Percentiles rank a stretch among this genome's conserved stretches.
These are phyloP conservation scores for Carcharodon carcharias DNA, from an alignment of 2,797 vertebrate species.

Conservation along the genomic window DNA sequence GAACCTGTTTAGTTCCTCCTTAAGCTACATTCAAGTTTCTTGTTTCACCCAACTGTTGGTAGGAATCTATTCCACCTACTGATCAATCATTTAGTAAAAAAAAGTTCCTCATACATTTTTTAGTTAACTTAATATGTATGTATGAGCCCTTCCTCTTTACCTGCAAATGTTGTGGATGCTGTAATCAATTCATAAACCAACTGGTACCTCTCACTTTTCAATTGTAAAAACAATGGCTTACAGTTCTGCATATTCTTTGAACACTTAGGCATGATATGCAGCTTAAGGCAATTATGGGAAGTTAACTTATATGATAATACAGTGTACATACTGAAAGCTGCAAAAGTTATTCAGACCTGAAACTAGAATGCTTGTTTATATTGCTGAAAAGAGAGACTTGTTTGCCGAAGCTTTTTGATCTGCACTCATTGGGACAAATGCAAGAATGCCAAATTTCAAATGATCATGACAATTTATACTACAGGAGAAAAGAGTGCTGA, in stretches of 20 bases:
- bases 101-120: neutral
- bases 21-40: neutral
- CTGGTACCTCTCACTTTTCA: neutral
- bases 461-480: too few species aligned
- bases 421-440: too few species aligned
- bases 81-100: neutral
- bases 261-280: neutral
- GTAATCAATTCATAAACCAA: neutral
- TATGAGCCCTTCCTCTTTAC: too few species aligned
- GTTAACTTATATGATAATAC: neutral
- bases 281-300: neutral
- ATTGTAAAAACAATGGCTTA: neutral
- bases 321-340: neutral
- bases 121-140: too few species aligned
- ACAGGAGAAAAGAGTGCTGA: too few species aligned
- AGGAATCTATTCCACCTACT: neutral
- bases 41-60: neutral
- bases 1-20: neutral
- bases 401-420: too few species aligned
- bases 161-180: neutral
- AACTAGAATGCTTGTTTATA: neutral
- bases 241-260: neutral
- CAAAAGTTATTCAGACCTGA: neutral
- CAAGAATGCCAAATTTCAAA: too few species aligned
- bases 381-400: neutral